These are phyloP conservation scores for Hipparchia semele DNA, from an alignment of 2,888 invertebrate genomes.

Conservation along the genomic window DNA sequence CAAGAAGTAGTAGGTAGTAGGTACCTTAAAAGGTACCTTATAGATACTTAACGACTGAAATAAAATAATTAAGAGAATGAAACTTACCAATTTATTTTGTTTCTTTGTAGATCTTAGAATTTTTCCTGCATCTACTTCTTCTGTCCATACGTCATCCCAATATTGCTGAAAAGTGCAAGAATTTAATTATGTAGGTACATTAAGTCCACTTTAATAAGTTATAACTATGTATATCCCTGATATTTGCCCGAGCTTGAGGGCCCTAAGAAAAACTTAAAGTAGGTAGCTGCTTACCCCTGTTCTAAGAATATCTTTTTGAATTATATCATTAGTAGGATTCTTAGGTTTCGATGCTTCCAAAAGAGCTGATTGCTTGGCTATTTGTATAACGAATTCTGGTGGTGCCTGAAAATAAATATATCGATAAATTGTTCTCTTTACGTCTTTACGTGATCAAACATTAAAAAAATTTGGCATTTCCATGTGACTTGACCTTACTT, in stretches of 20 bases:
- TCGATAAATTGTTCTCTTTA: too few relatives aligned
- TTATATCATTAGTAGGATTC: constrained; percentile 43
- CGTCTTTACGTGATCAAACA: not conserved
- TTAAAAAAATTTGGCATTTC: not conserved
- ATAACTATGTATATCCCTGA: too few relatives aligned
- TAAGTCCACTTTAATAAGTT: too few relatives aligned
- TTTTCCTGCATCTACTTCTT: constrained; percentile 52
- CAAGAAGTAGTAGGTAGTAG: too few relatives aligned
- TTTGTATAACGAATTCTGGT: constrained; percentile 57
- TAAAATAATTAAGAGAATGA: not conserved
- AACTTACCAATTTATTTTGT: constrained; percentile 38
- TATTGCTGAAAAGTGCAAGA: constrained; percentile 51
- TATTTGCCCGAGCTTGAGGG: too few relatives aligned
- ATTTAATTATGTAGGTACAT: not conserved
- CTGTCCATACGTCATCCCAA: constrained; percentile 64
- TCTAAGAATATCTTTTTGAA: constrained; percentile 53
- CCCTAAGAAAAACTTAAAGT: not conserved
- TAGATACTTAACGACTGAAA: too few relatives aligned
- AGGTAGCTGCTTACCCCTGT: constrained; percentile 54
- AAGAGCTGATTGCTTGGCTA: constrained; percentile 56
- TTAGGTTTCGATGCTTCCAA: constrained; percentile 47
- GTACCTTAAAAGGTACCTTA: too few relatives aligned
- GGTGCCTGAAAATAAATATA: constrained; percentile 52
- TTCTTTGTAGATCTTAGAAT: constrained; percentile 44
- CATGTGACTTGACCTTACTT: constrained; percentile 35